A percentile compares a stretch with the other conserved stretches of the same genome.
phyloP scores from a whole-genome alignment of 2,113 vertebrate species.

The Symphodus melops region DNA sequence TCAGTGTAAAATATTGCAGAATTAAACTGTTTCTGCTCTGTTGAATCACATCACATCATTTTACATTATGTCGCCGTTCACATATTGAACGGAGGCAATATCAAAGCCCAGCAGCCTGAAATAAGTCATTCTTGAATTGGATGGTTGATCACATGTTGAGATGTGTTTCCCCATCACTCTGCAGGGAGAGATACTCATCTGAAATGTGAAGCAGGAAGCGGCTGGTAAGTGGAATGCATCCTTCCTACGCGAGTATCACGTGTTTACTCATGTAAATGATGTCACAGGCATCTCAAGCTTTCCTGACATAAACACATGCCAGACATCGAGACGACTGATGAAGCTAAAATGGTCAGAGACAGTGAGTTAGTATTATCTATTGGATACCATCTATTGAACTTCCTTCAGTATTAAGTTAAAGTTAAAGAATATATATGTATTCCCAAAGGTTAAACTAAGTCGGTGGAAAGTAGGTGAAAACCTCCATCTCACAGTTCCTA shows the following conservation, averaged over 20 bases:
- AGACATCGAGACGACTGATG: no score
- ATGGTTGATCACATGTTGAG: slow-evolving; percentile 22
- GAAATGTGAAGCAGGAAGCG: neutral
- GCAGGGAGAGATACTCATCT: slow-evolving; percentile 5
- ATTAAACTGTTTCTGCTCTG: slow-evolving; percentile 50
- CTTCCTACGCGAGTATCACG: neutral
- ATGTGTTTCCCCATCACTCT: slow-evolving; percentile 6
- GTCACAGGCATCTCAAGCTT: neutral
- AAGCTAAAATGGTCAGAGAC: no score
- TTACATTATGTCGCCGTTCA: slow-evolving; percentile 35
- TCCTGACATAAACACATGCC: neutral
- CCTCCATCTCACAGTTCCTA: slow-evolving; percentile 13
- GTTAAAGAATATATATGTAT: no score
- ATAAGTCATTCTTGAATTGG: slow-evolving; percentile 27
- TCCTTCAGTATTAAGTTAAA: no score
- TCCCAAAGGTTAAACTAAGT: slow-evolving; percentile 9
- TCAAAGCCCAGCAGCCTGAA: slow-evolving; percentile 37
- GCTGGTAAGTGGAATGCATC: neutral
- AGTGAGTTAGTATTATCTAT: no score
- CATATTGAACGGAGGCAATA: slow-evolving; percentile 22
- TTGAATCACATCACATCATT: slow-evolving; percentile 59
- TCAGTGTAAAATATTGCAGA: slow-evolving; percentile 20
- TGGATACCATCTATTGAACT: no score
- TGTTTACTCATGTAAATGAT: neutral
- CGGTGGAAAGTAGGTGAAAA: slow-evolving; percentile 17